Evolutionary conservation across 2,888 invertebrate species (phyloP).

Genomic region (Epinotia ramella): DNA sequence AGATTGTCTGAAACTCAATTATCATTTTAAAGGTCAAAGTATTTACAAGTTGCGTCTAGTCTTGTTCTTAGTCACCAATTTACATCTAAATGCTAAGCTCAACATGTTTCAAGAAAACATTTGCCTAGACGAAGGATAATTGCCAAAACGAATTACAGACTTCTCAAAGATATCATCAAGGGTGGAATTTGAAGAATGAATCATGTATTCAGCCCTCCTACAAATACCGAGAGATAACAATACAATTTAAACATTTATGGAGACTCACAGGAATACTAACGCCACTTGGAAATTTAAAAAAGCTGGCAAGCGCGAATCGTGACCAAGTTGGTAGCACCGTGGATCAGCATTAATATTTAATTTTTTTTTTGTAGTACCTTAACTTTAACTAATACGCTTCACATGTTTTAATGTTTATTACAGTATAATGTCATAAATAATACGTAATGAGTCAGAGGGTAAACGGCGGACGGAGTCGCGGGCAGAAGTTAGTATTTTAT

Average conservation of each 20-base stretch:
- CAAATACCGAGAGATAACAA: constrained; percentile 40
- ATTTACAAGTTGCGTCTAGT: not conserved
- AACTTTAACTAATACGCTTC: too few relatives aligned
- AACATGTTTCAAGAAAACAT: constrained; percentile 12
- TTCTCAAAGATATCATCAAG: constrained; percentile 28
- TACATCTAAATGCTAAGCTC: not conserved
- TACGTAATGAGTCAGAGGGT: too few relatives aligned
- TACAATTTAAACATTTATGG: constrained; percentile 45
- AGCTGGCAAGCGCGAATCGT: constrained; percentile 3
- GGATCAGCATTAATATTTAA: too few relatives aligned
- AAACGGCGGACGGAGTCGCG: too few relatives aligned
- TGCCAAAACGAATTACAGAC: constrained; percentile 7
- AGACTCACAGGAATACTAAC: constrained; percentile 44
- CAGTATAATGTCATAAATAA: too few relatives aligned
- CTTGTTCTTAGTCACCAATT: not conserved
- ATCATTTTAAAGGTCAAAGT: not conserved
- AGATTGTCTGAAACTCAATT: not conserved
- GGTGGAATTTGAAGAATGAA: constrained; percentile 25
- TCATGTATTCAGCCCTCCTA: constrained; percentile 23
- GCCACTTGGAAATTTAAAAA: constrained; percentile 39
- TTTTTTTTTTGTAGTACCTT: too few relatives aligned
- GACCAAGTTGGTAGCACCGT: too few relatives aligned
- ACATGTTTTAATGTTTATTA: too few relatives aligned
- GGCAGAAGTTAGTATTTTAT: too few relatives aligned
- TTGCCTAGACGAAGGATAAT: constrained; percentile 8